A percentile compares a stretch with the other conserved stretches of the same genome.
Evolutionary conservation across 2,888 invertebrate genomes (phyloP).

Genomic region (Cantharis rufa): DNA sequence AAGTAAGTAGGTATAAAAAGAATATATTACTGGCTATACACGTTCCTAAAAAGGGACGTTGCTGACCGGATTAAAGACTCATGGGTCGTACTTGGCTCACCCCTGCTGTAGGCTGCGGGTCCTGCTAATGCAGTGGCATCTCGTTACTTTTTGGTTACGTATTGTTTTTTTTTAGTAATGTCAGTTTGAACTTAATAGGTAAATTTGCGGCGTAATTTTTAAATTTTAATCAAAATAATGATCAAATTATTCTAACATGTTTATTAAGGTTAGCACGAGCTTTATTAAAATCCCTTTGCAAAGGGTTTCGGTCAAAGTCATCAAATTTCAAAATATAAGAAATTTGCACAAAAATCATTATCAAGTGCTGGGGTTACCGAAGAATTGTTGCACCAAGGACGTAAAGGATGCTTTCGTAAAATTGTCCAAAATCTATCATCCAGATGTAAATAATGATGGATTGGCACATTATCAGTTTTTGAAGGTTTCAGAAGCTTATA

Average conservation of each 20-base stretch:
- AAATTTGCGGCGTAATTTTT: neutral
- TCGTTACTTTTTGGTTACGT: too few species aligned
- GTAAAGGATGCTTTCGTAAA: conserved; percentile 75
- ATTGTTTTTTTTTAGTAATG: neutral
- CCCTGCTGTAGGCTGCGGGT: too few species aligned
- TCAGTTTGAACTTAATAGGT: neutral
- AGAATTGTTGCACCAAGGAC: conserved; percentile 69
- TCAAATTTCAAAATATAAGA: neutral
- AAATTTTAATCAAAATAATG: neutral
- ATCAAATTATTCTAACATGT: neutral
- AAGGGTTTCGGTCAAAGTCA: neutral
- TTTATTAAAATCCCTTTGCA: neutral
- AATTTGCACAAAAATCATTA: conserved; percentile 61
- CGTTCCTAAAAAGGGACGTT: too few species aligned
- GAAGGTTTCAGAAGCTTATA: conserved; percentile 79
- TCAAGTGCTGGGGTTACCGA: conserved; percentile 69
- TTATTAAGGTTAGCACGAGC: neutral
- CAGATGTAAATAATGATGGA: conserved; percentile 67
- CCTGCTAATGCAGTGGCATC: too few species aligned
- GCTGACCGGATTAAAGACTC: too few species aligned
- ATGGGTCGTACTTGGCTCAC: too few species aligned
- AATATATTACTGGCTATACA: too few species aligned
- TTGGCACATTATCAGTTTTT: conserved; percentile 72
- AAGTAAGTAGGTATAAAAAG: too few species aligned
- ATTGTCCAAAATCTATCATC: conserved; percentile 80